phyloP scores from a whole-genome alignment of 2,888 invertebrate genomes.

The Parascotia fuliginaria region DNA sequence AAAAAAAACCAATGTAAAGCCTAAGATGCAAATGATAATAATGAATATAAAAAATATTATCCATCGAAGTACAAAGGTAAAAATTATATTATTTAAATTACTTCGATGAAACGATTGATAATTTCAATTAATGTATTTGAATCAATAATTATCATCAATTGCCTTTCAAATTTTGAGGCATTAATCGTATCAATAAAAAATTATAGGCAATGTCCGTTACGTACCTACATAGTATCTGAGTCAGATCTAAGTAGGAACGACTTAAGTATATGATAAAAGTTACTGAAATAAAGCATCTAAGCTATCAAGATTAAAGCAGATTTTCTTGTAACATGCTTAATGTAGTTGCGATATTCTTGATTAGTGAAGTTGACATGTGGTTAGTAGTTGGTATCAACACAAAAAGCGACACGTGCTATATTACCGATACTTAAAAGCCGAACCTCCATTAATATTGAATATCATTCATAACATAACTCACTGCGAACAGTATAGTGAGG shows the following conservation, averaged over 20 bases:
- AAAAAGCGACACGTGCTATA: conserved; percentile 41
- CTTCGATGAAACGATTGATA: conserved; percentile 25
- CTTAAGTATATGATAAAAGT: no score
- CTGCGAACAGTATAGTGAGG: conserved; percentile 25
- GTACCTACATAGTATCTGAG: background rate
- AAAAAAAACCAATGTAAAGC: no score
- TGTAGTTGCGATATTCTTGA: no score
- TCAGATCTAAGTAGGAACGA: no score
- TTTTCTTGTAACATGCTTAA: no score
- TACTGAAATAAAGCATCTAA: no score
- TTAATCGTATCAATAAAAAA: conserved; percentile 39
- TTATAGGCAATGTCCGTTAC: conserved; percentile 23
- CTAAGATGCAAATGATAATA: no score
- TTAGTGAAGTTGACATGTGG: no score
- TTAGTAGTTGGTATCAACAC: conserved; percentile 26
- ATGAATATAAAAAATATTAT: no score
- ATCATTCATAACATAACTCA: conserved; percentile 33
- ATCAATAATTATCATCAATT: conserved; percentile 37
- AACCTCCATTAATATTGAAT: conserved; percentile 29
- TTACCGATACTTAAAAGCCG: conserved; percentile 32
- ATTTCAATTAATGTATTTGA: conserved; percentile 30
- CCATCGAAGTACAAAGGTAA: no score
- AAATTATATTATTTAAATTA: no score
- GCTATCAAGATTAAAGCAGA: no score
- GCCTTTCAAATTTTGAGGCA: conserved; percentile 31